A percentile compares a stretch with the other conserved stretches of the same genome.
These are phyloP conservation scores for Pteruthius melanotis DNA, from an alignment of 2,113 vertebrate species.

Conservation along the genomic window DNA sequence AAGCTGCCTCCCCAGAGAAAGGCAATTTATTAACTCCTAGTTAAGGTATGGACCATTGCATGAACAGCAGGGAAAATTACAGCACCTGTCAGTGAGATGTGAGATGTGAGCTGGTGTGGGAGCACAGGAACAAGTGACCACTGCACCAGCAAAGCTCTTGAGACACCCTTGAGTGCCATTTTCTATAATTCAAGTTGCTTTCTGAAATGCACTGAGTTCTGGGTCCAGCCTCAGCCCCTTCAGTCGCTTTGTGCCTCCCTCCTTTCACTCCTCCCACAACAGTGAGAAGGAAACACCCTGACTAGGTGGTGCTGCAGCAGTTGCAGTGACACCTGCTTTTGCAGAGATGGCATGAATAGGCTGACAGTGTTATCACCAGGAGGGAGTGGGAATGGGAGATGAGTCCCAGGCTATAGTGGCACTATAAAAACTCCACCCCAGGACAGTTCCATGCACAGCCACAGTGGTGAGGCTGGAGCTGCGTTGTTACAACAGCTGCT, in stretches of 20 bases:
- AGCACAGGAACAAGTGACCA: neutral
- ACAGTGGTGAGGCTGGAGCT: neutral
- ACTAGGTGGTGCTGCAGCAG: neutral
- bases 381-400: neutral
- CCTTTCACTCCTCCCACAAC: neutral
- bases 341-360: neutral
- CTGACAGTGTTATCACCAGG: neutral
- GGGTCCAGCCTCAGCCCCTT: neutral
- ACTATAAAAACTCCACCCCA: neutral
- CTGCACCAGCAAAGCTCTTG: neutral
- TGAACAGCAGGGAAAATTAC: neutral
- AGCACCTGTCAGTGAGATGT: neutral
- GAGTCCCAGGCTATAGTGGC: neutral
- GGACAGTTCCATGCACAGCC: neutral
- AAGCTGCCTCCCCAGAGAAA: neutral
- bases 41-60: neutral
- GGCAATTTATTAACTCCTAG: neutral
- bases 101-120: neutral
- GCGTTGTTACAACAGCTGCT: neutral
- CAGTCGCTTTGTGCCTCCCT: neutral
- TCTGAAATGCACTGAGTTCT: neutral
- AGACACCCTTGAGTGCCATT: neutral
- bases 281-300: neutral
- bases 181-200: neutral
- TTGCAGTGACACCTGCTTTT: neutral